phyloP scores from a whole-genome alignment of 2,113 vertebrate genomes.

The Brachypodius melanocephalos region DNA sequence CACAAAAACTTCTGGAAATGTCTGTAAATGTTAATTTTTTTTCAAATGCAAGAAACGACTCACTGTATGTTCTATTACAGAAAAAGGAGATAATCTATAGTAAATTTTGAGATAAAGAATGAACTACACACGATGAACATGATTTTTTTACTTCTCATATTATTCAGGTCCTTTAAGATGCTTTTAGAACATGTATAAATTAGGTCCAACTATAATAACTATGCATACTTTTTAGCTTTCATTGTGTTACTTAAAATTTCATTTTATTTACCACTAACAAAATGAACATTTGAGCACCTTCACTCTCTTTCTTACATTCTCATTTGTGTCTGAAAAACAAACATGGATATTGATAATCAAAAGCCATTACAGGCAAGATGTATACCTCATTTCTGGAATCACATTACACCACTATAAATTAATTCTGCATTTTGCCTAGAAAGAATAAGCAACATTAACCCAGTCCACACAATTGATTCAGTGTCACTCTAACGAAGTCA shows the following conservation, averaged over 20 bases:
- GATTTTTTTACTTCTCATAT: not conserved
- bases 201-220: not conserved
- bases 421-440: conserved; percentile 17
- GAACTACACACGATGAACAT: not conserved
- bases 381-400: conserved; percentile 1
- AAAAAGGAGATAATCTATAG: not conserved
- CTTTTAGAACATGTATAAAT: not conserved
- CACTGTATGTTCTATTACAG: not conserved
- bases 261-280: not conserved
- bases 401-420: not conserved
- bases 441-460: not conserved
- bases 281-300: not conserved
- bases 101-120: not conserved
- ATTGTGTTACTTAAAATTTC: not conserved
- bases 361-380: not conserved
- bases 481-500: not conserved
- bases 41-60: not conserved
- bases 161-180: not conserved
- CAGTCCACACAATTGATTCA: not conserved
- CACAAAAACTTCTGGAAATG: not conserved
- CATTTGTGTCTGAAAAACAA: conserved; percentile 1
- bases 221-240: not conserved
- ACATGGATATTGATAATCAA: not conserved
- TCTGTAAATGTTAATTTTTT: not conserved
- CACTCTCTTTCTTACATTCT: not conserved